A percentile compares a stretch with the other conserved stretches of the same genome.
These are phyloP conservation scores for Bicyclus anynana DNA, from an alignment of 1,140 invertebrate genomes.

Conservation along the genomic window DNA sequence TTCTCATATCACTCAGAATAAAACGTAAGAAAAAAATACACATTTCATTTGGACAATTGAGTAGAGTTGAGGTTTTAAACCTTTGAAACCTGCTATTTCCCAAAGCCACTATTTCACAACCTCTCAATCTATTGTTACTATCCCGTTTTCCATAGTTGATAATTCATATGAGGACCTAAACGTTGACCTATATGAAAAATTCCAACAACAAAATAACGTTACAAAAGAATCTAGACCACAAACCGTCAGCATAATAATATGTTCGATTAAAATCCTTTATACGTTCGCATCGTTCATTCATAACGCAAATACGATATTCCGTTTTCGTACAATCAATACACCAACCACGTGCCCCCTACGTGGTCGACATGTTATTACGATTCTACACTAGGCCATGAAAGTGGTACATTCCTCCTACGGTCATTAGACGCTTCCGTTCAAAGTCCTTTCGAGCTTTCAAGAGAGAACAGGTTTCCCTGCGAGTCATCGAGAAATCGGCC, in stretches of 20 bases:
- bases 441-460: slow-evolving; percentile 43
- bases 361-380: slow-evolving; percentile 21
- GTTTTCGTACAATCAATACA: neutral
- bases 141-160: too few relatives aligned
- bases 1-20: too few relatives aligned
- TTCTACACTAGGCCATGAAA: slow-evolving; percentile 41
- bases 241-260: neutral
- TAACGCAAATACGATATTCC: neutral
- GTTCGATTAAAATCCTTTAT: neutral
- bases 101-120: too few relatives aligned
- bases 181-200: too few relatives aligned
- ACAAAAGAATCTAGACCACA: neutral
- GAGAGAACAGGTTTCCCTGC: slow-evolving; percentile 50
- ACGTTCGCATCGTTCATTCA: slow-evolving; percentile 1
- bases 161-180: too few relatives aligned
- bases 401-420: slow-evolving; percentile 48
- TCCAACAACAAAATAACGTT: neutral
- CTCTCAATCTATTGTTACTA: too few relatives aligned
- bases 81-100: too few relatives aligned
- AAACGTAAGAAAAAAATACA: too few relatives aligned
- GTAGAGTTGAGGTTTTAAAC: too few relatives aligned
- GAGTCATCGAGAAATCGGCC: slow-evolving; percentile 58
- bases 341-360: slow-evolving; percentile 11
- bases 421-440: slow-evolving; percentile 43
- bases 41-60: too few relatives aligned